phyloP scores from a whole-genome alignment of 2,113 vertebrate species.

The Trinectes maculatus region DNA sequence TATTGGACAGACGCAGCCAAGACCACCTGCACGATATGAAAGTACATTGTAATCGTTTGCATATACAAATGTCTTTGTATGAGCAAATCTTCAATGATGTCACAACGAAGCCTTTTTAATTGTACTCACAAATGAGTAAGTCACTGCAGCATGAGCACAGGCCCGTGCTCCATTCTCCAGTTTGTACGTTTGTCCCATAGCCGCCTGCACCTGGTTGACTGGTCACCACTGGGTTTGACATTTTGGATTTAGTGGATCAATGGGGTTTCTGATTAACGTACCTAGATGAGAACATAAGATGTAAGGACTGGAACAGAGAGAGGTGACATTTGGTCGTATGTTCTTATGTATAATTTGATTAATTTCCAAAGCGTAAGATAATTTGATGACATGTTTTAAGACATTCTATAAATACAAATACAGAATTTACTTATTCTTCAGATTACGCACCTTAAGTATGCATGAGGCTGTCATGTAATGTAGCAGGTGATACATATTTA shows the following conservation, averaged over 20 bases:
- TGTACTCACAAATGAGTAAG: slow-evolving; percentile 80
- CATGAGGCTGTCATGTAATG: too few species aligned
- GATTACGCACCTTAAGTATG: too few species aligned
- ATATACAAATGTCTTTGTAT: background rate
- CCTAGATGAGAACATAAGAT: slow-evolving; percentile 6
- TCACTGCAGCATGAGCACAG: slow-evolving; percentile 83
- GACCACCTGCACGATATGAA: slow-evolving; percentile 62
- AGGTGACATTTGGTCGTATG: background rate
- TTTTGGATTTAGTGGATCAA: slow-evolving; percentile 40
- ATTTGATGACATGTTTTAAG: background rate
- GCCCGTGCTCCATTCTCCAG: slow-evolving; percentile 83
- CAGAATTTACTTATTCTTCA: too few species aligned
- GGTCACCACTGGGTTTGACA: slow-evolving; percentile 82
- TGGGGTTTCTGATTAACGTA: slow-evolving; percentile 5
- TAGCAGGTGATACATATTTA: too few species aligned
- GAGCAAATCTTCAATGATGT: background rate
- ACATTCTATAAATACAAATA: background rate
- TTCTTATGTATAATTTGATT: background rate
- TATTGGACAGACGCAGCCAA: slow-evolving; percentile 77
- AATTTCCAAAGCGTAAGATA: background rate
- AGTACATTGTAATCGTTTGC: background rate
- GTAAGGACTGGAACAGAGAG: background rate
- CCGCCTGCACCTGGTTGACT: slow-evolving; percentile 77
- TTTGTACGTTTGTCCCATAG: slow-evolving; percentile 83
- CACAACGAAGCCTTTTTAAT: background rate